A percentile compares a stretch with the other conserved stretches of the same genome.
phyloP scores from a whole-genome alignment of 2,797 vertebrate species.

The Danio kyathit region DNA sequence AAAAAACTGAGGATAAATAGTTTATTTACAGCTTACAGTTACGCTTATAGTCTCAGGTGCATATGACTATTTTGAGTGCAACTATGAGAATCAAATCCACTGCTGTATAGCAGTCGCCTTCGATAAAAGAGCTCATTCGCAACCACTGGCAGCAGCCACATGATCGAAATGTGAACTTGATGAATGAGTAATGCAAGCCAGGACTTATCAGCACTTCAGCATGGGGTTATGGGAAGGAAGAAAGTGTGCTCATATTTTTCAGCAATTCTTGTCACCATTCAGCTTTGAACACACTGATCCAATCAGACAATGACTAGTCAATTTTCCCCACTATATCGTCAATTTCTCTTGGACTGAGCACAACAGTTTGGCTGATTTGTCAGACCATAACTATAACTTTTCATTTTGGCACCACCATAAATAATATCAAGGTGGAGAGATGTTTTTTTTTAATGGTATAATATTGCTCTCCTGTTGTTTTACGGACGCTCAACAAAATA shows the following conservation, averaged over 20 bases:
- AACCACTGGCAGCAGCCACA: neutral
- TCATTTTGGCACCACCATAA: neutral
- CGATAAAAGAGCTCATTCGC: neutral
- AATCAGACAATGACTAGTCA: neutral
- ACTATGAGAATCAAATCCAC: neutral
- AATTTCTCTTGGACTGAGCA: neutral
- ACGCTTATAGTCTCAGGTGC: neutral
- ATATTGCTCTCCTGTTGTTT: neutral
- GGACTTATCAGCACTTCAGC: neutral
- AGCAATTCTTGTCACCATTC: neutral
- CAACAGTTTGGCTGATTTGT: neutral
- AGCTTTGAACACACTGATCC: slow-evolving; percentile 11
- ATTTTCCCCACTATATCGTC: neutral
- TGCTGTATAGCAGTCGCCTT: neutral
- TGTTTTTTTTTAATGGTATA: neutral
- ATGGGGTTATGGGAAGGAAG: neutral
- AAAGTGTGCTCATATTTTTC: neutral
- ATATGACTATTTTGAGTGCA: neutral
- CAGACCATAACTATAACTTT: neutral
- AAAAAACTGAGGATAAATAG: neutral
- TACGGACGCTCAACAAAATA: neutral
- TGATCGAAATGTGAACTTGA: neutral
- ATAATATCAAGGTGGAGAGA: neutral
- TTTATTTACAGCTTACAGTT: neutral
- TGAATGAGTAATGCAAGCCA: neutral